Conservation (phyloP, 2,113 vertebrate species). For the Pituophis catenifer region DNA sequence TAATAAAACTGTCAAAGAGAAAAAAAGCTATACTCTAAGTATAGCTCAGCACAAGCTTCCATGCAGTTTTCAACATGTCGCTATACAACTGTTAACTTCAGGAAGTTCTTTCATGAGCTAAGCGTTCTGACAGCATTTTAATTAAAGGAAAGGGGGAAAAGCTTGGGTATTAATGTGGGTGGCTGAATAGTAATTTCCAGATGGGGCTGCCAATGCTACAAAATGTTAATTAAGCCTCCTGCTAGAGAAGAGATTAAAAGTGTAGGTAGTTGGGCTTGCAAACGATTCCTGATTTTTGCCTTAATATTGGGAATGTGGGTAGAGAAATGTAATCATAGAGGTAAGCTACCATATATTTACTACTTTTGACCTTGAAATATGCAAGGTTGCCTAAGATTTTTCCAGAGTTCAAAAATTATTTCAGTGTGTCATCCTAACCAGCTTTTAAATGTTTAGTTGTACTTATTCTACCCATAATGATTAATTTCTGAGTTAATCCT, state of each 20-base stretch:
- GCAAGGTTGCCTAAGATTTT: fast-evolving
- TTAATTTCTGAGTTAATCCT: background rate
- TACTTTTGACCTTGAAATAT: background rate
- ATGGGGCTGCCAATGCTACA: slow-evolving; percentile 46
- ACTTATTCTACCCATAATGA: background rate
- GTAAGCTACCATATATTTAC: background rate
- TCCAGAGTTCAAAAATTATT: background rate
- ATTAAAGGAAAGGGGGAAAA: slow-evolving; percentile 56
- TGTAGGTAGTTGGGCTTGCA: slow-evolving; percentile 47
- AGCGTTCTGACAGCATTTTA: slow-evolving; percentile 53
- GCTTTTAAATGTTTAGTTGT: background rate
- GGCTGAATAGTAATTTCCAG: slow-evolving; percentile 53
- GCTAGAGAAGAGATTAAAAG: slow-evolving; percentile 35
- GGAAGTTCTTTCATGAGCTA: slow-evolving; percentile 51
- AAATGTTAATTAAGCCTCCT: slow-evolving; percentile 62
- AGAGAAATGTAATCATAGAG: background rate
- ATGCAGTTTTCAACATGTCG: slow-evolving; percentile 32
- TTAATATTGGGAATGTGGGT: slow-evolving; percentile 16
- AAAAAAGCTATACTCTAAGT: slow-evolving; percentile 35
- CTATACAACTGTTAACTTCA: slow-evolving; percentile 47
- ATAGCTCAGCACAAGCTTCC: slow-evolving; percentile 34
- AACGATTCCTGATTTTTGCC: slow-evolving; percentile 26
- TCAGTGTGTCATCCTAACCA: background rate
- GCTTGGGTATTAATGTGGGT: slow-evolving; percentile 48
- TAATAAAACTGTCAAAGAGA: slow-evolving; percentile 34